Evolutionary conservation across 1,140 invertebrate genomes (phyloP), one percentile per base, ranked within the genome.

Genomic region (Himalopsyche phryganea): DNA sequence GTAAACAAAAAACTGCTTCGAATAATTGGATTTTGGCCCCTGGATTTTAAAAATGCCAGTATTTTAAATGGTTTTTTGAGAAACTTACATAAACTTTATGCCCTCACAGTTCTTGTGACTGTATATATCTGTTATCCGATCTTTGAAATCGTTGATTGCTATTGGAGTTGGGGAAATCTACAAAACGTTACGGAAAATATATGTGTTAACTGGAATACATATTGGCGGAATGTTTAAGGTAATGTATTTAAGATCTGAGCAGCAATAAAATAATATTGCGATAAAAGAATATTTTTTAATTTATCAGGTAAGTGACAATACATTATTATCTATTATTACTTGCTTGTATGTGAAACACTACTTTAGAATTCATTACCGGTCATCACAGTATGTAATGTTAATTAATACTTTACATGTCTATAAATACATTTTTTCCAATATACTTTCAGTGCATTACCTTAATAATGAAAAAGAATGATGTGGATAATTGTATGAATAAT

Each of bases 171-270:
- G 20, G 23, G 38, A 1, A 28, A 52, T n/a, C 23, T 52, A 20
- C 23, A 45, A 14, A 32, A 38, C 1, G 18, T 52, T 6, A 52
- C 50, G 10, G 50, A 52, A 14, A 52, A 52, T 33, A 33, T 52
- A 18, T 52, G 50, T n/a, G 9, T 52, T n/a, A n/a, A 52, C 40
- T 13, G 23, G 18, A 0, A 44, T 38, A n/a, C 50, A 52, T 7
- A 42, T 52, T 23, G 50, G 50, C 10, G 50, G 50, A 0, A 40
- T 45, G 6, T 19, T 52, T 11, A 52, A 52, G 50, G 50, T 44
- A 33, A 38, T 28, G 6, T 13, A 1, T 28, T 20, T 20, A n/a
- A 28, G 5, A n/a, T 3, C 32, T 20, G 20, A n/a, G 7, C 6
- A 18, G 13, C 6, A 6, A 46, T 4, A 17, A 18, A 17, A 17